Evolutionary conservation across 1,140 invertebrate genomes (phyloP).

Genomic region (Danaus plexippus): DNA sequence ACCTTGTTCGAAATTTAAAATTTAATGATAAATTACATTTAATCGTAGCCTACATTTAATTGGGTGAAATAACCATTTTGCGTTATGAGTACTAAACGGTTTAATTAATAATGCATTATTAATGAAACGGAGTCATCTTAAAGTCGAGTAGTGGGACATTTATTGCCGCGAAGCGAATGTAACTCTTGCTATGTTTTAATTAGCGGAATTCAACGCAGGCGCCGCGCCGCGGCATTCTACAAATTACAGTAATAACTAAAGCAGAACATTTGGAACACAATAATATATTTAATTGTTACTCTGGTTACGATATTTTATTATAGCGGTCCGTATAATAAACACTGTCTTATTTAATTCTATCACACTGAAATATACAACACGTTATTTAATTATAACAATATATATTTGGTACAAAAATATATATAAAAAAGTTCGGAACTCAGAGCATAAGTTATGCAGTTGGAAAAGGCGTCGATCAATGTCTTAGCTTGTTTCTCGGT

Average conservation of each 20-base stretch:
- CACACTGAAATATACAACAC: not conserved
- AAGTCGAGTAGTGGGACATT: conserved; percentile 14
- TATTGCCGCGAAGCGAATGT: conserved; percentile 20
- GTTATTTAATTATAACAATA: not conserved
- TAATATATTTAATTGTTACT: conserved; percentile 19
- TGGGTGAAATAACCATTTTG: too few relatives aligned
- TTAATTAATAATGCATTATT: conserved; percentile 11
- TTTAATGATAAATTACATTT: too few relatives aligned
- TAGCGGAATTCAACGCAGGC: conserved; percentile 21
- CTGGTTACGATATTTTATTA: conserved; percentile 1
- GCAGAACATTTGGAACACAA: conserved; percentile 22
- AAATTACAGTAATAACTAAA: conserved; percentile 26
- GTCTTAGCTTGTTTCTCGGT: conserved; percentile 1
- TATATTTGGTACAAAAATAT: too few relatives aligned
- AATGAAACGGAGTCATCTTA: conserved; percentile 15
- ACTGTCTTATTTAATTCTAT: too few relatives aligned
- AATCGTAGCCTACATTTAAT: too few relatives aligned
- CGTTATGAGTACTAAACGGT: conserved; percentile 2
- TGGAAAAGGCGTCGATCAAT: conserved; percentile 3
- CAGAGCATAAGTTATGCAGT: too few relatives aligned
- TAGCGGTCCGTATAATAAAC: too few relatives aligned
- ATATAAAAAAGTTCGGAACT: too few relatives aligned
- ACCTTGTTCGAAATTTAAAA: too few relatives aligned
- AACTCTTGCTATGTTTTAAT: conserved; percentile 26
- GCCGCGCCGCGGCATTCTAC: conserved; percentile 20